Conservation (phyloP, 2,113 vertebrate species). For the Anseranas semipalmata region DNA sequence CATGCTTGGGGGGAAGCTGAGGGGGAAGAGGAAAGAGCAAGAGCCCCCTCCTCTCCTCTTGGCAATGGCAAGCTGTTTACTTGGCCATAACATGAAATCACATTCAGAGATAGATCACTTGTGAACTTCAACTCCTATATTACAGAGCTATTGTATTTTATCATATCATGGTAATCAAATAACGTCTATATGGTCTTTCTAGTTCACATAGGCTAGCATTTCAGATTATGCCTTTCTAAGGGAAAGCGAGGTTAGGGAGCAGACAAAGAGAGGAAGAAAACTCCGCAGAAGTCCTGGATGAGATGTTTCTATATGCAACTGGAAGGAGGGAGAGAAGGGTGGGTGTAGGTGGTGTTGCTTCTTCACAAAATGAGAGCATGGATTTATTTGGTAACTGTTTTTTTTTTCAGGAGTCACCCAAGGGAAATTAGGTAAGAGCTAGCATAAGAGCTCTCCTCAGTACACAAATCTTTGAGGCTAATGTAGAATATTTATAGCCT, state of each 20-base stretch:
- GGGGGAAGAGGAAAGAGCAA: not conserved
- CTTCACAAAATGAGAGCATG: not conserved
- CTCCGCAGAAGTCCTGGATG: not conserved
- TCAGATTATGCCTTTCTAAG: not conserved
- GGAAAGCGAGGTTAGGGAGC: not conserved
- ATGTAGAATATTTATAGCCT: not conserved
- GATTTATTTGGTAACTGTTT: not conserved
- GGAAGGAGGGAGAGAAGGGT: not conserved
- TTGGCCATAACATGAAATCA: not conserved
- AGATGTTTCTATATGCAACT: not conserved
- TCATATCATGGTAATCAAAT: not conserved
- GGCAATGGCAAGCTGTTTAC: not conserved
- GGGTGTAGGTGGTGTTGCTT: not conserved
- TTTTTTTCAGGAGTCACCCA: not conserved
- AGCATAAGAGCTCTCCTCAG: not conserved
- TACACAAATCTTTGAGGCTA: not conserved
- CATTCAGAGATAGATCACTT: accelerated
- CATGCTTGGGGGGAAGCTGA: not conserved
- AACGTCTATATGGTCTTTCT: not conserved
- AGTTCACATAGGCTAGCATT: not conserved
- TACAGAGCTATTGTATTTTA: not conserved
- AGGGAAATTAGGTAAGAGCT: not conserved
- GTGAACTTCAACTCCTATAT: not conserved
- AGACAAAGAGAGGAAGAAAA: not conserved
- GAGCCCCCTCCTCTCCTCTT: not conserved